Evolutionary conservation across 2,113 vertebrate species (phyloP), one percentile per base, ranked within the genome.

Genomic region (Eurypyga helias): DNA sequence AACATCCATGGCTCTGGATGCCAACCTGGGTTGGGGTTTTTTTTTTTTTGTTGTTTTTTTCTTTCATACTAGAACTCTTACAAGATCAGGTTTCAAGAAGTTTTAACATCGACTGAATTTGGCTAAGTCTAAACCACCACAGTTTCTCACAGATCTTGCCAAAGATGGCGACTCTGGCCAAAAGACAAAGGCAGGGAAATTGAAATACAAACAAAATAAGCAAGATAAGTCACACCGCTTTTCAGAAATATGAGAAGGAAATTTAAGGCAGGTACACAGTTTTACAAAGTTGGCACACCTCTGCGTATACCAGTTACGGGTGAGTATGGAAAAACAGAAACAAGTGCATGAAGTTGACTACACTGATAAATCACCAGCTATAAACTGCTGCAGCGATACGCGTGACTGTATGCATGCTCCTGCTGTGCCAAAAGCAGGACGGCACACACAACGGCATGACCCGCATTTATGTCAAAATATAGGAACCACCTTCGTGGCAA

Each of bases 61-160:
- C 41, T 52, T 70, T 51, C 67, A 52, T 75, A 84, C 34, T 82
- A 72, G 57, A 97, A 93, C 62, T 90, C 80, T 93, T 83, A 87
- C 48, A 97, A 93, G 86, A 91, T 96, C 89, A 91, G 64, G 61
- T 96, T 96, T 97, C 95, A 92, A 49, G 21, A 96, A 90, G 61
- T 67, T 96, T 90, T 92, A 91, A 96, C 72, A 61, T 41, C 84
- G 48, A 76, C n/a, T 66, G 66, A 87, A 78, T 76, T 96, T 94
- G 72, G 77, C 93, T 43, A 81, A 81, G 61, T 71, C 76, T 89
- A 61, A 96, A 93, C 76, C 55, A 79, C 60, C 80, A 90, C 0
- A 0, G 52, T 71, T 97, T 94, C 92, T 94, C 71, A 91, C 33
- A 89, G 76, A 77, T 58, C 76, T 75, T 92, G 92, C 83, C 94